Conservation (phyloP, 2,113 vertebrate genomes). For the Ranitomeya imitator region DNA sequence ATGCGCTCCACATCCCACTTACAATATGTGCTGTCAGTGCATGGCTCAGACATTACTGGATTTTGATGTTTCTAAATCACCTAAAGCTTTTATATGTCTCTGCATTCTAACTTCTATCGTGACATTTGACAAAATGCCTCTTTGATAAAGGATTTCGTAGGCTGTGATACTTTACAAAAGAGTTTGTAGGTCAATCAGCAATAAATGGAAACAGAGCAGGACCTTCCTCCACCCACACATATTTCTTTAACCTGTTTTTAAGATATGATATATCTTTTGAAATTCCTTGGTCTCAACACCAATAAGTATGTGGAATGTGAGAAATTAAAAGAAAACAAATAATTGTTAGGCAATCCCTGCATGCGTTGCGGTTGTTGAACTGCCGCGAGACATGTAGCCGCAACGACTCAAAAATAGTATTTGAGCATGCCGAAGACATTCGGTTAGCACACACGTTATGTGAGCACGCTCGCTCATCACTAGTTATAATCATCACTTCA, state of each 20-base stretch:
- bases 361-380: too few species aligned
- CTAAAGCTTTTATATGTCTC: slow-evolving; percentile 28
- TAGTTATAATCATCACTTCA: neutral
- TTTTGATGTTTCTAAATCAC: slow-evolving; percentile 34
- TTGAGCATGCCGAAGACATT: too few species aligned
- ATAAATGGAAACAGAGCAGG: slow-evolving; percentile 18
- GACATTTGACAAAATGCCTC: slow-evolving; percentile 34
- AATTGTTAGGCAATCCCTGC: neutral
- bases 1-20: slow-evolving; percentile 55
- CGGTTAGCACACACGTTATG: too few species aligned
- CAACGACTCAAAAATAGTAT: too few species aligned
- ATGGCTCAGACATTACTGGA: slow-evolving; percentile 25
- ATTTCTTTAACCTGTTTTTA: slow-evolving; percentile 22
- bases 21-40: slow-evolving; percentile 57
- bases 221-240: neutral
- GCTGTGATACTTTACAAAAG: slow-evolving; percentile 1
- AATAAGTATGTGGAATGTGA: neutral
- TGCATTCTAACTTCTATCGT: neutral
- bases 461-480: too few species aligned
- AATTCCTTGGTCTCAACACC: neutral
- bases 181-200: slow-evolving; percentile 24
- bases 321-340: neutral
- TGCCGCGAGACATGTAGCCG: too few species aligned
- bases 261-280: neutral
- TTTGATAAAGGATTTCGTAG: slow-evolving; percentile 19